These are phyloP conservation scores for Aspidiotus rigidus DNA, from an alignment of 2,888 invertebrate species.

Conservation along the genomic window DNA sequence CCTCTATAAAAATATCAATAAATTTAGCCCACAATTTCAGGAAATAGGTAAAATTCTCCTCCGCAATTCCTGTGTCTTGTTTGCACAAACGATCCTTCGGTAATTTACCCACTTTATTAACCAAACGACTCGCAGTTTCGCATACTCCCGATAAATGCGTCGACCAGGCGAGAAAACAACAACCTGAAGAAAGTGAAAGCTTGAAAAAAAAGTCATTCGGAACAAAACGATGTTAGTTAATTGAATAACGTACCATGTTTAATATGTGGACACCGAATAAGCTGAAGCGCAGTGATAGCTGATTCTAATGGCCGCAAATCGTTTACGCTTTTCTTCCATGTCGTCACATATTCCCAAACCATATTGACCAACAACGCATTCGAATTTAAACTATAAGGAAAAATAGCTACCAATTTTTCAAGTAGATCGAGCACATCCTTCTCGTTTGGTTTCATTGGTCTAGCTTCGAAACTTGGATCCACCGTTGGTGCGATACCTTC, in stretches of 20 bases:
- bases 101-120: conserved; percentile 71
- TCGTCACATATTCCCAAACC: conserved; percentile 81
- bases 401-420: conserved; percentile 60
- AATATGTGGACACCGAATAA: conserved; percentile 57
- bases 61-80: conserved; percentile 64
- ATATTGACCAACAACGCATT: conserved; percentile 74
- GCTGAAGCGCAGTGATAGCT: conserved; percentile 59
- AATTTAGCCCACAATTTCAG: conserved; percentile 46
- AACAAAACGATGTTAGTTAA: not conserved
- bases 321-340: conserved; percentile 72
- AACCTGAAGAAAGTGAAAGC: conserved; percentile 47
- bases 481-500: conserved; percentile 39
- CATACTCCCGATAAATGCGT: conserved; percentile 74
- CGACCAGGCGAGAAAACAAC: conserved; percentile 79
- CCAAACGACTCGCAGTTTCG: conserved; percentile 63
- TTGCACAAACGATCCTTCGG: conserved; percentile 75
- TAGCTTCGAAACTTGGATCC: conserved; percentile 39
- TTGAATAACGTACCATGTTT: conserved; percentile 48
- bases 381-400: conserved; percentile 74
- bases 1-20: conserved; percentile 52
- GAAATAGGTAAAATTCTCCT: conserved; percentile 47
- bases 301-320: conserved; percentile 57
- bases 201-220: not conserved
- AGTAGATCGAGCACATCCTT: conserved; percentile 49
- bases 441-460: conserved; percentile 36